Conservation (phyloP, 2,797 vertebrate genomes). For the Chrosomus eos region DNA sequence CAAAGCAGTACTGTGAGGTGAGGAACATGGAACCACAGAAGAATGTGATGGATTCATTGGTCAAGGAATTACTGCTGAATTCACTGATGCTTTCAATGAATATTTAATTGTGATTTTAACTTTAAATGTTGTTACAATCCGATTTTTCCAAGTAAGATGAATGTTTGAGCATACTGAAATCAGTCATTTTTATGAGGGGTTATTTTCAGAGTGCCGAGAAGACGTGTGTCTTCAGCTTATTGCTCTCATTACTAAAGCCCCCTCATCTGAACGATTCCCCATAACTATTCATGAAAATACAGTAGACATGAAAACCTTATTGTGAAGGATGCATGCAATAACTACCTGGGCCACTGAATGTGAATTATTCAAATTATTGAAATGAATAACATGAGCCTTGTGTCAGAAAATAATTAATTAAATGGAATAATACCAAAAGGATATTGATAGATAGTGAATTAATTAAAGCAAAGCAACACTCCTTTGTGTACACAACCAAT, state of each 20-base stretch:
- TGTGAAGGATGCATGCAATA: background rate
- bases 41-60: background rate
- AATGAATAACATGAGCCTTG: constrained; percentile 15
- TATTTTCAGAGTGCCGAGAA: background rate
- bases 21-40: background rate
- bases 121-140: background rate
- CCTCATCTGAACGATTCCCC: constrained; percentile 31
- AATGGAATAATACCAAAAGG: background rate
- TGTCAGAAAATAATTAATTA: constrained; percentile 5
- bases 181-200: background rate
- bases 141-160: background rate
- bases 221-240: constrained; percentile 38
- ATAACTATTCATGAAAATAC: constrained; percentile 24
- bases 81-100: background rate
- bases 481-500: constrained; percentile 22
- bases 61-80: background rate
- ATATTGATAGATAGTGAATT: background rate
- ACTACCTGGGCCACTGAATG: background rate
- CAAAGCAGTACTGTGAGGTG: background rate
- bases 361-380: background rate
- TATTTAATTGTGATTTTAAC: background rate
- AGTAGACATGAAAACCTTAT: constrained; percentile 14
- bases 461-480: constrained; percentile 17
- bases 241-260: constrained; percentile 47
- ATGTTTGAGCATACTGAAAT: background rate